Conservation (phyloP, 2,113 vertebrate genomes). For the Forbesichthys agassizii region DNA sequence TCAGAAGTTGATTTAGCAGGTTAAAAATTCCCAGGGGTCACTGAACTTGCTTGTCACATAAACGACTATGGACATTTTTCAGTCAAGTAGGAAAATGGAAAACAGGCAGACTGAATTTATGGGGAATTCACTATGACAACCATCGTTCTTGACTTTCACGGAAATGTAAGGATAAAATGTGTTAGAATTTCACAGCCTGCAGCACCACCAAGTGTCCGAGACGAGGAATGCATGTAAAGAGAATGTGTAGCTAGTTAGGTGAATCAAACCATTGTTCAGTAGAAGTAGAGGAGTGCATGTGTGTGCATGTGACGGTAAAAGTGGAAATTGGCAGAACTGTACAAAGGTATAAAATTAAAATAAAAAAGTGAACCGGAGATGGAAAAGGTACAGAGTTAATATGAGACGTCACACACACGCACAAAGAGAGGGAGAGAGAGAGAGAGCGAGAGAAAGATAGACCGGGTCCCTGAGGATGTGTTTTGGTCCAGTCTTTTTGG, state of each 20-base stretch:
- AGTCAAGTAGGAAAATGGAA: no score
- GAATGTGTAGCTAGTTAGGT: not conserved
- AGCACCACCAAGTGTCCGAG: slow-evolving; percentile 53
- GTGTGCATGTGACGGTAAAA: slow-evolving; percentile 7
- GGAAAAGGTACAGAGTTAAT: slow-evolving; percentile 15
- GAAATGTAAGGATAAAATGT: not conserved
- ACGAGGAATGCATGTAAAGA: not conserved
- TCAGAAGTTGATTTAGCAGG: no score
- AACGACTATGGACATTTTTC: no score
- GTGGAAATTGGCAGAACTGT: slow-evolving; percentile 21
- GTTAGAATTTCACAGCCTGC: slow-evolving; percentile 14
- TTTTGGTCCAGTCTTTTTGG: slow-evolving; percentile 50
- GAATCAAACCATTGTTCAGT: not conserved
- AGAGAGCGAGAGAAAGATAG: not conserved
- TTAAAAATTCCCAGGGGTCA: no score
- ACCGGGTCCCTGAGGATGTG: not conserved
- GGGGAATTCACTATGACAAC: no score
- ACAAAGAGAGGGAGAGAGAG: not conserved
- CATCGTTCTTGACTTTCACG: no score
- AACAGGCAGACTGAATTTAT: no score
- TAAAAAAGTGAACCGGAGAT: slow-evolving; percentile 25
- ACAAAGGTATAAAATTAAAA: slow-evolving; percentile 49
- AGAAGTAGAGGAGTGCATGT: slow-evolving; percentile 2
- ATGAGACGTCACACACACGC: not conserved
- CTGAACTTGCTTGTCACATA: no score